Percentiles rank a stretch among this genome's conserved stretches.
These are phyloP conservation scores for Hypena proboscidalis DNA, from an alignment of 2,888 invertebrate genomes.

Conservation along the genomic window DNA sequence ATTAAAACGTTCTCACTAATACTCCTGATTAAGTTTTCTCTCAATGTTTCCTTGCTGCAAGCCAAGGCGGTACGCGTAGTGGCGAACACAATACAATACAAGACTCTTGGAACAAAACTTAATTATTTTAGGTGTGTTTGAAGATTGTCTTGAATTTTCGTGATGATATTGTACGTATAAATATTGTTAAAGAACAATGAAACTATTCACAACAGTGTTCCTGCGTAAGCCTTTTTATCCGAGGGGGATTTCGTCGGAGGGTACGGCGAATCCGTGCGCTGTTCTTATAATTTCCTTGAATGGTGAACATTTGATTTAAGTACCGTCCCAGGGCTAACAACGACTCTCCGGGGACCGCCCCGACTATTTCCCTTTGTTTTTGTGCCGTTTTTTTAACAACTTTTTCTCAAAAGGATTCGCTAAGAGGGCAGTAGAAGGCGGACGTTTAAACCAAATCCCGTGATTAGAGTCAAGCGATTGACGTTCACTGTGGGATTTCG, in stretches of 20 bases:
- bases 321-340: constrained; percentile 79
- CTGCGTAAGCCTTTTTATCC: constrained; percentile 71
- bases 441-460: constrained; percentile 70
- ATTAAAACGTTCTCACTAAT: constrained; percentile 60
- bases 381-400: constrained; percentile 76
- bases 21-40: constrained; percentile 55
- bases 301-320: constrained; percentile 83
- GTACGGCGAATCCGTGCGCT: constrained; percentile 68
- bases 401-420: constrained; percentile 74
- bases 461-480: constrained; percentile 74
- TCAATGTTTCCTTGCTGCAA: constrained; percentile 38
- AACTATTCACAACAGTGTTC: constrained; percentile 64
- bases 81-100: constrained; percentile 6
- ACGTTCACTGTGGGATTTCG: constrained; percentile 66
- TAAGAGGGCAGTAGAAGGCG: constrained; percentile 65
- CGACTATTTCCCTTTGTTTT: constrained; percentile 82
- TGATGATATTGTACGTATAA: constrained; percentile 12
- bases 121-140: neutral
- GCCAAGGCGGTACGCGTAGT: constrained; percentile 10
- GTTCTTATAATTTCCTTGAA: constrained; percentile 83
- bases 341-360: constrained; percentile 77
- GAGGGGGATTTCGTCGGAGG: constrained; percentile 59
- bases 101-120: neutral
- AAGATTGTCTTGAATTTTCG: neutral
- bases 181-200: constrained; percentile 51